Base-by-base conservation (phyloP, 2,797 vertebrate species). In the Pseudopleuronectes americanus region DNA sequence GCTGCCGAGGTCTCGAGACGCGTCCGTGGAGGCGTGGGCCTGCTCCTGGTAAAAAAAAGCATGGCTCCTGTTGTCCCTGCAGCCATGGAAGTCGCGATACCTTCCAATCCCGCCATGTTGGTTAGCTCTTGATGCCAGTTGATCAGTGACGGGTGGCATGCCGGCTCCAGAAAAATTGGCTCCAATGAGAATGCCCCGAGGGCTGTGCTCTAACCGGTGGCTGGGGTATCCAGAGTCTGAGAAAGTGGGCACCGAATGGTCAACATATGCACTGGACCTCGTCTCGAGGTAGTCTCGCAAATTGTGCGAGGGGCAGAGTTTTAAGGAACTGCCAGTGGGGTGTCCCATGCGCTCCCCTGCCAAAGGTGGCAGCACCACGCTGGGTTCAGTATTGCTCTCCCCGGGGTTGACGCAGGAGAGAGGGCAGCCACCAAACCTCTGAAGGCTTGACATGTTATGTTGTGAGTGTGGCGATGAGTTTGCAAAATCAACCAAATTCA, bases 261-360 rank as follows among this genome's bases (percentile, higher is more conserved):
- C 92, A 92, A 88, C 93, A 93, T 94, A 95, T 88, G 94, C 92
- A 89, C 90, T 93, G 92, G 93, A 93, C 91, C 93, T 92, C 89
- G 93, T 92, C 93, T 94, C 93, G 71, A 91, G 92, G 77, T 94
- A 93, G 91, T 95, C 94, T 90, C 92, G 87, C 84, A 92, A 90
- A 94, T 84, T 84, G 87, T 85, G 92, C 79, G 86, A 89, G 83
- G 89, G 92, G 86, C 93, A 88, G 87, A 93, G 90, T 93, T 94
- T 95, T 95, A 93, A 91, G 89, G 77, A 86, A 77, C 56, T 89
- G 79, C 87, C 85, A 85, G 82, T 91, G 84, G 92, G 89, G 91
- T 89, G 80, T 81, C 90, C 89, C 84, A 81, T 71, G 87, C 91
- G 90, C 84, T 92, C 83, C 76, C 77, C 71, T 83, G 89, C 85